Percentiles rank a stretch among this genome's conserved stretches.
phyloP scores from a whole-genome alignment of 2,113 vertebrate genomes.

The Salvator merianae region DNA sequence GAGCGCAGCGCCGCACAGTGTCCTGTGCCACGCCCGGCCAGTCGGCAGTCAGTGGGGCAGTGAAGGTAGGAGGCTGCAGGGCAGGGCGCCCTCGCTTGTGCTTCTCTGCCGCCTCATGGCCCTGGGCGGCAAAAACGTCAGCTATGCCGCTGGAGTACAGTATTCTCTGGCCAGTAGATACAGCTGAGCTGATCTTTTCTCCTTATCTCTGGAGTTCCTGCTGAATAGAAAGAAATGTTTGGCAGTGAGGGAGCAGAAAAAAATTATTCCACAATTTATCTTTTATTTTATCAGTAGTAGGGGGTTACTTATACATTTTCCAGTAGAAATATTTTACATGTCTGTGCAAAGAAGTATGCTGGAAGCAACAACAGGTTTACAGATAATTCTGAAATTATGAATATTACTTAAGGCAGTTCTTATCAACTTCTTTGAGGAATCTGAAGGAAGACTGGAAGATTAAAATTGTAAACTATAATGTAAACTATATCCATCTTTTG shows the following conservation, averaged over 20 bases:
- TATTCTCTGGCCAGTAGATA: too few relatives aligned
- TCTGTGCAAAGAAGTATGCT: neutral
- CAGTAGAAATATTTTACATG: neutral
- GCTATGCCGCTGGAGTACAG: too few relatives aligned
- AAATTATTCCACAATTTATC: slow-evolving; percentile 2
- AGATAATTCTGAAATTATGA: neutral
- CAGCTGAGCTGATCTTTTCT: neutral
- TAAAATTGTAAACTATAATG: neutral
- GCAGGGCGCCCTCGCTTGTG: too few relatives aligned
- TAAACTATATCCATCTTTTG: slow-evolving; percentile 10
- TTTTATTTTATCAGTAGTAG: neutral
- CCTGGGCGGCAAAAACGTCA: too few relatives aligned
- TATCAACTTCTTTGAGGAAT: slow-evolving; percentile 24
- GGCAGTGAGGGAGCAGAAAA: neutral
- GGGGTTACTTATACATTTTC: neutral
- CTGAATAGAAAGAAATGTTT: neutral
- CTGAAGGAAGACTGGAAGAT: slow-evolving; percentile 21
- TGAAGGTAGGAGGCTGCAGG: too few relatives aligned
- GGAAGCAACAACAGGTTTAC: slow-evolving; percentile 26
- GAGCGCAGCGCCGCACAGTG: too few relatives aligned
- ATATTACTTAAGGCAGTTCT: slow-evolving; percentile 6
- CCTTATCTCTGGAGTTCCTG: neutral
- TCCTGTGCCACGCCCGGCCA: too few relatives aligned
- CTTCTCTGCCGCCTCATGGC: too few relatives aligned
- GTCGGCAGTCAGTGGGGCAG: too few relatives aligned